Percentiles rank a stretch among this genome's conserved stretches.
These are phyloP conservation scores for Artibeus lituratus DNA, from an alignment of 2,797 vertebrate species.

Conservation along the genomic window DNA sequence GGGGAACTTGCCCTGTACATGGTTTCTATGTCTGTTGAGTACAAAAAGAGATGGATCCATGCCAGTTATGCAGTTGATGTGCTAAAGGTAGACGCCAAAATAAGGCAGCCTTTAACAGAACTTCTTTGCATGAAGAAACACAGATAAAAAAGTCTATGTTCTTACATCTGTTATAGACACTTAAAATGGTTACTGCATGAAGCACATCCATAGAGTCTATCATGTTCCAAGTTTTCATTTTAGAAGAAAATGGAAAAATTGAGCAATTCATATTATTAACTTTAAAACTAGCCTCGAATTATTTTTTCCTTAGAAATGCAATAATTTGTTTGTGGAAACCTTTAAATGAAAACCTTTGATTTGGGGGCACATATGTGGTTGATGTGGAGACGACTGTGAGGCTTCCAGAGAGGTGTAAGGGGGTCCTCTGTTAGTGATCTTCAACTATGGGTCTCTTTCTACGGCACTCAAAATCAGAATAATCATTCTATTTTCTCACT, in stretches of 20 bases:
- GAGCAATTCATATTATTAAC: constrained; percentile 72
- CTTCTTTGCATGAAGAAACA: constrained; percentile 47
- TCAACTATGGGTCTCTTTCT: constrained; percentile 75
- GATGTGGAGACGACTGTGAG: constrained; percentile 74
- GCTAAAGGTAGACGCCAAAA: constrained; percentile 45
- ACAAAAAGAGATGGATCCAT: neutral
- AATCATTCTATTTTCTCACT: constrained; percentile 74
- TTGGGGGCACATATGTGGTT: constrained; percentile 75
- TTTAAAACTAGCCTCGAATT: constrained; percentile 75
- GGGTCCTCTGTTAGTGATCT: constrained; percentile 71
- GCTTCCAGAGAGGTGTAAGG: constrained; percentile 73
- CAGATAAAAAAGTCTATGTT: neutral
- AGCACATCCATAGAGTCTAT: constrained; percentile 72
- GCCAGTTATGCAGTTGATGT: neutral
- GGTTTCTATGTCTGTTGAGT: neutral
- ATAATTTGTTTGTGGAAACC: constrained; percentile 72
- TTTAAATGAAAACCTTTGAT: constrained; percentile 55
- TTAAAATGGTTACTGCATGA: constrained; percentile 74
- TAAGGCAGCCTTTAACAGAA: constrained; percentile 26
- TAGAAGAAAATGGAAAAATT: constrained; percentile 63
- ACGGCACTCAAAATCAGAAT: constrained; percentile 78
- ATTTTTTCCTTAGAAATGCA: constrained; percentile 71
- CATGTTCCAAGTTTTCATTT: constrained; percentile 66
- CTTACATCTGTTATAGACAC: constrained; percentile 76
- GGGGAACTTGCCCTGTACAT: neutral